Conservation (phyloP, 2,888 invertebrate genomes). For the Corythucha ciliata region DNA sequence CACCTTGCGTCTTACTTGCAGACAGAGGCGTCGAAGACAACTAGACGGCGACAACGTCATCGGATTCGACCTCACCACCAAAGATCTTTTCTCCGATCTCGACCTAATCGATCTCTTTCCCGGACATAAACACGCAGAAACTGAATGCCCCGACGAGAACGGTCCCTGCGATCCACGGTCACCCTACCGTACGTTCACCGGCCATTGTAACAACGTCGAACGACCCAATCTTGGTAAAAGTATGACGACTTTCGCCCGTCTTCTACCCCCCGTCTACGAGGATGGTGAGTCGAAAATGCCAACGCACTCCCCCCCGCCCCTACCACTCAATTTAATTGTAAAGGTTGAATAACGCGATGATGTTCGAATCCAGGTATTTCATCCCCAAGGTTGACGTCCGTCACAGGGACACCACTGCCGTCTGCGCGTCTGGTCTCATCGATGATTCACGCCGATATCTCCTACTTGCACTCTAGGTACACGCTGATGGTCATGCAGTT, state of each 20-base stretch:
- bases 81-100: conserved; percentile 64
- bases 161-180: conserved; percentile 47
- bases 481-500: conserved; percentile 91
- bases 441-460: conserved; percentile 82
- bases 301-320: background rate
- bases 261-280: conserved; percentile 78
- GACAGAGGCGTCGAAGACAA: conserved; percentile 58
- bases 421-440: conserved; percentile 80
- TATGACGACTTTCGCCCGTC: conserved; percentile 71
- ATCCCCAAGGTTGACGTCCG: conserved; percentile 61
- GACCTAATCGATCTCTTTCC: conserved; percentile 62
- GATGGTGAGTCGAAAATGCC: conserved; percentile 52
- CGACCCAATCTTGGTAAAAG: conserved; percentile 76
- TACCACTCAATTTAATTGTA: background rate
- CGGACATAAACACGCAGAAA: conserved; percentile 48
- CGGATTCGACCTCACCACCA: conserved; percentile 45
- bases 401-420: conserved; percentile 67
- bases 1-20: conserved; percentile 2
- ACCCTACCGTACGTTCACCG: conserved; percentile 56
- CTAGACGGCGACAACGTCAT: conserved; percentile 50
- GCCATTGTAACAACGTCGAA: conserved; percentile 78
- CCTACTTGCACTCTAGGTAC: conserved; percentile 72
- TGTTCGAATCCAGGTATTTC: conserved; percentile 55
- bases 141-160: conserved; percentile 51
- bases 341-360: no score